Percentiles rank a stretch among this genome's conserved stretches.
phyloP scores from a whole-genome alignment of 1,140 invertebrate genomes.

The Dryas iulia region DNA sequence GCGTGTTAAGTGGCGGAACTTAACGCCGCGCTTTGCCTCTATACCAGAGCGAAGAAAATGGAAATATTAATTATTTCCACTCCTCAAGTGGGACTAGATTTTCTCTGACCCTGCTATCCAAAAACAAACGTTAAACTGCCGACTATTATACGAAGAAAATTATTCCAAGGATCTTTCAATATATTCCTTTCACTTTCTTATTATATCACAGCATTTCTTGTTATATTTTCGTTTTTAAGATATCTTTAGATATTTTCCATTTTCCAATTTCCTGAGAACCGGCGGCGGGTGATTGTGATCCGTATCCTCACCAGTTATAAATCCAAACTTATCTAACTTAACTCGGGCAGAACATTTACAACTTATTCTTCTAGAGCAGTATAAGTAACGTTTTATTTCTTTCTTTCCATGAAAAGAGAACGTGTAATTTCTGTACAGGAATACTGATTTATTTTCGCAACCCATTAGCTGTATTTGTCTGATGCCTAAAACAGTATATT shows the following conservation, averaged over 20 bases:
- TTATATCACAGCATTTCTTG: no score
- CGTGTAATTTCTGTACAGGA: constrained; percentile 35
- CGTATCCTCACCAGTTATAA: constrained; percentile 8
- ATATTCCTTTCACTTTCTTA: no score
- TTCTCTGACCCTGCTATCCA: no score
- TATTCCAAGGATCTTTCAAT: no score
- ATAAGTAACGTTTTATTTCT: constrained; percentile 26
- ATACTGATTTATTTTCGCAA: neutral
- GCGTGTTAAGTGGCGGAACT: no score
- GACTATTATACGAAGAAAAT: no score
- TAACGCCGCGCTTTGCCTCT: no score
- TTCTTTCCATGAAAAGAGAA: constrained; percentile 35
- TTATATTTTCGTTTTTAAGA: no score
- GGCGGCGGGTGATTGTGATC: constrained; percentile 30
- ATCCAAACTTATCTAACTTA: constrained; percentile 23
- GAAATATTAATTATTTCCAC: no score
- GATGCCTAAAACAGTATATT: neutral
- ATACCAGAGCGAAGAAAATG: no score
- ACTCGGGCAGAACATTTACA: constrained; percentile 19
- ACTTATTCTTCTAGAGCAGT: constrained; percentile 33
- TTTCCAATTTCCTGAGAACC: neutral
- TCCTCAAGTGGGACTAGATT: no score
- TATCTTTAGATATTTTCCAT: constrained; percentile 2
- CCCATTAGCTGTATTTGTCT: neutral
- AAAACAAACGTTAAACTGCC: no score